These are phyloP conservation scores for Proisotoma minuta DNA, from an alignment of 2,888 invertebrate species.

Conservation along the genomic window DNA sequence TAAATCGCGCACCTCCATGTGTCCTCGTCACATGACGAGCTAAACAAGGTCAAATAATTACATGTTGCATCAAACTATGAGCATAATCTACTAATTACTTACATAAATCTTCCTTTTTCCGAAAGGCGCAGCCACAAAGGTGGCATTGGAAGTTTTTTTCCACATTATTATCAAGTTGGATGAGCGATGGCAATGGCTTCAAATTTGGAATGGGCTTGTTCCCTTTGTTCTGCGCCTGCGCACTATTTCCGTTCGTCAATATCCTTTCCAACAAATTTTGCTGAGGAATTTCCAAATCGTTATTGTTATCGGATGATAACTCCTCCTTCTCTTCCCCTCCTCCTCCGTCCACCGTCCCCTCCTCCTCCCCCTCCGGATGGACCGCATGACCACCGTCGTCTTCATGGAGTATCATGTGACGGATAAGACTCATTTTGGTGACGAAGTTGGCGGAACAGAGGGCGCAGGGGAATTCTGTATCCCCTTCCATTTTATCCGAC, in stretches of 20 bases:
- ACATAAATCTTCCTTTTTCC: constrained; percentile 12
- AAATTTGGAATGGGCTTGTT: constrained; percentile 3
- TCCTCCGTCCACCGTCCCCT: not conserved
- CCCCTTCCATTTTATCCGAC: not conserved
- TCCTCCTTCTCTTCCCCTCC: not conserved
- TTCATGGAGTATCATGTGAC: constrained; percentile 34
- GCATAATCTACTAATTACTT: not conserved
- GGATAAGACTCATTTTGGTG: constrained; percentile 35
- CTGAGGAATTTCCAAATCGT: not conserved
- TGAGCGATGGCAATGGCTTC: constrained; percentile 6
- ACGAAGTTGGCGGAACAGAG: constrained; percentile 38
- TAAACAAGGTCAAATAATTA: not conserved
- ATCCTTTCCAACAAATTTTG: not conserved
- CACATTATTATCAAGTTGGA: not conserved
- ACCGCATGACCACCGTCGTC: constrained; percentile 3
- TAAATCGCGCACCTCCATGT: constrained; percentile 37
- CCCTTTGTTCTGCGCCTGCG: not conserved
- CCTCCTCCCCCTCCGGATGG: not conserved
- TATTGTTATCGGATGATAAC: constrained; percentile 5
- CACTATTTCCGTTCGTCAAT: not conserved
- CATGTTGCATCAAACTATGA: not conserved
- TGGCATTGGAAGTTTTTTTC: not conserved
- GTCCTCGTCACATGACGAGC: constrained; percentile 7
- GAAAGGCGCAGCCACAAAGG: not conserved
- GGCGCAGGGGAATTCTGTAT: constrained; percentile 31